These are phyloP conservation scores for Homarus gammarus DNA, from an alignment of 2,888 invertebrate genomes.

Conservation along the genomic window DNA sequence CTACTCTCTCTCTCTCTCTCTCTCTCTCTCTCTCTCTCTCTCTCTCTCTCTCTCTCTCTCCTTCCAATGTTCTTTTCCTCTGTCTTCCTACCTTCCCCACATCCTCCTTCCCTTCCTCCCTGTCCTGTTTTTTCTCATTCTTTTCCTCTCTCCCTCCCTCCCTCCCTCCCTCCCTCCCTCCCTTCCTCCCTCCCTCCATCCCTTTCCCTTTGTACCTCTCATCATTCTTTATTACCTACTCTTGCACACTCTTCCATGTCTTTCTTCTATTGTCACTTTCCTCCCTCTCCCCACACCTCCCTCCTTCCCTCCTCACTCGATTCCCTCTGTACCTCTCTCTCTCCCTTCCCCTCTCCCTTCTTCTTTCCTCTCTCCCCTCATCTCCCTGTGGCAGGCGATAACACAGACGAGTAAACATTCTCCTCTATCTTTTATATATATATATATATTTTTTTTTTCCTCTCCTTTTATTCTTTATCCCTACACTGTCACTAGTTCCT, in stretches of 20 bases:
- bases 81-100: not conserved
- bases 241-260: not conserved
- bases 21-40: slow-evolving; percentile 43
- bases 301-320: not conserved
- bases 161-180: not conserved
- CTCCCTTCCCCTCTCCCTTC: not conserved
- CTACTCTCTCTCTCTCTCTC: slow-evolving; percentile 21
- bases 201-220: no score
- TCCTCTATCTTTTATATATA: no score
- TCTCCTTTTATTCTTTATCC: no score
- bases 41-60: slow-evolving; percentile 44
- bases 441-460: no score
- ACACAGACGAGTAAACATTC: no score
- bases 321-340: not conserved
- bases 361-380: not conserved
- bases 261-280: not conserved
- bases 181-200: no score
- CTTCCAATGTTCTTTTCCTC: slow-evolving; percentile 17
- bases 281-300: not conserved
- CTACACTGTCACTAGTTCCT: no score
- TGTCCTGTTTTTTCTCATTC: not conserved
- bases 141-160: slow-evolving; percentile 28
- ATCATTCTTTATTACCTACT: no score
- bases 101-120: no score
- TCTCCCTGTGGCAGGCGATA: no score